A percentile compares a stretch with the other conserved stretches of the same genome.
Evolutionary conservation across 2,888 invertebrate species (phyloP).

Genomic region (Drosophila seclusa): DNA sequence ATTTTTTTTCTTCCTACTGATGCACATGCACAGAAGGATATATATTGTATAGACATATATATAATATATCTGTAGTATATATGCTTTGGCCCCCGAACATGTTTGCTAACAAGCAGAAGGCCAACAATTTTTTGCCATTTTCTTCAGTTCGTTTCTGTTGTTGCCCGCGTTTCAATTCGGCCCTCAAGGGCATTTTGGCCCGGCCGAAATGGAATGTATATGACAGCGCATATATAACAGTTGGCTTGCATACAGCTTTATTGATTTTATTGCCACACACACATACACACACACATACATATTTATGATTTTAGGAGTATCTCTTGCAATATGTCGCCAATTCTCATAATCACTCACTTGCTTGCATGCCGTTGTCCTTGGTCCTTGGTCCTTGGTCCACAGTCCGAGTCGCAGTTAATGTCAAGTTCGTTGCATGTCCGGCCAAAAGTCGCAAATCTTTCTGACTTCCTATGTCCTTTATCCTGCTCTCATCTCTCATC

Average conservation of each 20-base stretch:
- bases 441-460: slow-evolving; percentile 70
- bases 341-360: slow-evolving; percentile 50
- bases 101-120: slow-evolving; percentile 59
- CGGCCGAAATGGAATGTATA: slow-evolving; percentile 58
- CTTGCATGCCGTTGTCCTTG: neutral
- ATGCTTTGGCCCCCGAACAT: slow-evolving; percentile 23
- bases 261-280: slow-evolving; percentile 44
- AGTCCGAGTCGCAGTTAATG: slow-evolving; percentile 17
- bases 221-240: slow-evolving; percentile 35
- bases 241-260: slow-evolving; percentile 43
- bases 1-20: slow-evolving; percentile 38
- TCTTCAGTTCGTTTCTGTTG: slow-evolving; percentile 21
- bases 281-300: neutral
- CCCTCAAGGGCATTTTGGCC: slow-evolving; percentile 68
- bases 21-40: slow-evolving; percentile 32
- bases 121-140: slow-evolving; percentile 43
- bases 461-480: slow-evolving; percentile 16
- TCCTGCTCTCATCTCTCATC: slow-evolving; percentile 7
- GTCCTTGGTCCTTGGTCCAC: neutral
- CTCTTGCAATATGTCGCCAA: slow-evolving; percentile 41
- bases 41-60: neutral
- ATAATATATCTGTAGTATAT: slow-evolving; percentile 24
- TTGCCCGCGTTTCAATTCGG: slow-evolving; percentile 40
- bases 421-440: slow-evolving; percentile 56
- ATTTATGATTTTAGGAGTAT: neutral